Conservation (phyloP, 2,888 invertebrate species). For the Sussaba pulchella region DNA sequence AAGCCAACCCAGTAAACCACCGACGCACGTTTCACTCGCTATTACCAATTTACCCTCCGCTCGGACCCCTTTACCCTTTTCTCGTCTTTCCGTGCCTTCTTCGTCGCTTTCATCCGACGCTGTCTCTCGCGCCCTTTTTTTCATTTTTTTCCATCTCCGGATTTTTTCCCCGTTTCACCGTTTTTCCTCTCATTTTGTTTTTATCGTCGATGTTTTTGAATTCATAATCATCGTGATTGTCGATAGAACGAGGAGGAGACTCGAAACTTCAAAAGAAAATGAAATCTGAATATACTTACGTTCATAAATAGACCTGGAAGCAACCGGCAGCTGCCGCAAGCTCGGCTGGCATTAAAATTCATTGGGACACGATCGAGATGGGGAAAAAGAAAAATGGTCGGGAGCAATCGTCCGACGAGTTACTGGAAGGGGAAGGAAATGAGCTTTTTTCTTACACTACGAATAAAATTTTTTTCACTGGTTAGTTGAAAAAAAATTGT, state of each 20-base stretch:
- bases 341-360: conserved; percentile 55
- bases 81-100: conserved; percentile 35
- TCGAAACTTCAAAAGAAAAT: conserved; percentile 54
- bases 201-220: conserved; percentile 37
- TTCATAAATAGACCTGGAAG: conserved; percentile 55
- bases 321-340: background rate
- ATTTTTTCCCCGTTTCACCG: background rate
- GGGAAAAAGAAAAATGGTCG: conserved; percentile 2
- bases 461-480: background rate
- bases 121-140: background rate
- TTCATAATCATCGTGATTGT: conserved; percentile 52
- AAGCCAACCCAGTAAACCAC: conserved; percentile 57
- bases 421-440: background rate
- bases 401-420: background rate
- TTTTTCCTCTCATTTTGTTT: conserved; percentile 22
- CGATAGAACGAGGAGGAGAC: conserved; percentile 42
- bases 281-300: conserved; percentile 58
- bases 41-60: conserved; percentile 66
- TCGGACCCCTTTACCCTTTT: conserved; percentile 50
- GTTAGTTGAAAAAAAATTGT: background rate
- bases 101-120: background rate
- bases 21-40: conserved; percentile 65
- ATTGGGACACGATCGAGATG: conserved; percentile 49
- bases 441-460: background rate
- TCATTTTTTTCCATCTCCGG: conserved; percentile 2